Evolutionary conservation across 1,140 invertebrate genomes (phyloP).

Genomic region (Batillaria attramentaria): DNA sequence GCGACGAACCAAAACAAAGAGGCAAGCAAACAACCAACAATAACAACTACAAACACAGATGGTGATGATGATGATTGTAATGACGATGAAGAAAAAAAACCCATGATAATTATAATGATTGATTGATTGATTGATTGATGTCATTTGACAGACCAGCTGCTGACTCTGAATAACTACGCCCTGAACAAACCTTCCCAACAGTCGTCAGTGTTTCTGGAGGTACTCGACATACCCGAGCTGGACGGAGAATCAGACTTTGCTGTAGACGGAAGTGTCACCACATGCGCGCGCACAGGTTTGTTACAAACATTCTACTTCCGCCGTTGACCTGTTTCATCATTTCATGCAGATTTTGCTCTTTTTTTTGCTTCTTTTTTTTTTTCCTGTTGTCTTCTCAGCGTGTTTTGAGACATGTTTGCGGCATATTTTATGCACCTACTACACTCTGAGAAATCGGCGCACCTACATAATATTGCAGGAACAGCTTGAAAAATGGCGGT

Average conservation of each 20-base stretch:
- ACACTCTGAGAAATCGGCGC: too few species aligned
- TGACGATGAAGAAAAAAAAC: neutral
- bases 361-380: too few species aligned
- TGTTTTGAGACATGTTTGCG: too few species aligned
- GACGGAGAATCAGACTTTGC: constrained; percentile 32
- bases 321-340: too few species aligned
- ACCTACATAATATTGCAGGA: too few species aligned
- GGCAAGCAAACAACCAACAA: too few species aligned
- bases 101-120: neutral
- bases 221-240: constrained; percentile 26
- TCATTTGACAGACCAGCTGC: constrained; percentile 24
- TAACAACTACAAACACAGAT: neutral
- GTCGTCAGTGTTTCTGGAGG: constrained; percentile 26
- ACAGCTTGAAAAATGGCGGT: too few species aligned
- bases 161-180: constrained; percentile 36
- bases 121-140: neutral
- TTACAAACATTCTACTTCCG: too few species aligned
- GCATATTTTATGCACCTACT: too few species aligned
- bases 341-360: too few species aligned
- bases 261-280: constrained; percentile 34
- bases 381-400: too few species aligned
- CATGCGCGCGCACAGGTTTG: constrained; percentile 34
- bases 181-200: constrained; percentile 34
- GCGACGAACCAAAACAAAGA: neutral
- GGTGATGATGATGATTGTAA: neutral